Conservation (phyloP, 2,797 vertebrate genomes). For the Phataginus tetradactyla region DNA sequence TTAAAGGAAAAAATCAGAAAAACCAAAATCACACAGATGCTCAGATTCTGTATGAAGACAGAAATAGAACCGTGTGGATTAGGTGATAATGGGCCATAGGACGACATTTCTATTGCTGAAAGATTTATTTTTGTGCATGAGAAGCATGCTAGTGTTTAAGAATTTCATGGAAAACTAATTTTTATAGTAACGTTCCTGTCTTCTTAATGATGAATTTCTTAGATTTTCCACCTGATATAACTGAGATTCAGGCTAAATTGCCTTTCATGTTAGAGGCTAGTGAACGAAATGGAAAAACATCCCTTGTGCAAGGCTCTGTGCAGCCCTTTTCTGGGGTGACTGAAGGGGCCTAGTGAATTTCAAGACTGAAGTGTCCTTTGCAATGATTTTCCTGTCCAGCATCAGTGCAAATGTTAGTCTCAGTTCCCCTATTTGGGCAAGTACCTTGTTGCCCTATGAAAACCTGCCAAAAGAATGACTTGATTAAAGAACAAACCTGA, state of each 20-base stretch:
- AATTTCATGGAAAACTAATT: background rate
- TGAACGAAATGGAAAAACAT: background rate
- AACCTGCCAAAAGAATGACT: background rate
- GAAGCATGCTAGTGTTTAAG: background rate
- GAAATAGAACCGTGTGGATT: background rate
- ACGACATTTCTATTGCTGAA: background rate
- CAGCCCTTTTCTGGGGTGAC: background rate
- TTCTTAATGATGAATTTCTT: constrained; percentile 15
- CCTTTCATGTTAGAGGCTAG: constrained; percentile 21
- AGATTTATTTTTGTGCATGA: background rate
- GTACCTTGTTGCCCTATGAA: background rate
- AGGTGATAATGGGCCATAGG: background rate
- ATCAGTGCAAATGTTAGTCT: background rate
- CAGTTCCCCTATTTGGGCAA: background rate
- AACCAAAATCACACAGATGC: background rate
- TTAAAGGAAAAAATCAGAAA: background rate
- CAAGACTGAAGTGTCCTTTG: background rate
- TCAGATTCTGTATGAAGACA: background rate
- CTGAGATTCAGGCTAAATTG: background rate
- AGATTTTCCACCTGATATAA: background rate
- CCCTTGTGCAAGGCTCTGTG: background rate
- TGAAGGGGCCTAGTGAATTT: background rate
- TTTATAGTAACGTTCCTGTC: background rate
- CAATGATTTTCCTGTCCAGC: background rate
- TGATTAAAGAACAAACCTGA: background rate